Evolutionary conservation across 2,888 invertebrate species (phyloP).

Genomic region (Heteromyza rotundicornis): DNA sequence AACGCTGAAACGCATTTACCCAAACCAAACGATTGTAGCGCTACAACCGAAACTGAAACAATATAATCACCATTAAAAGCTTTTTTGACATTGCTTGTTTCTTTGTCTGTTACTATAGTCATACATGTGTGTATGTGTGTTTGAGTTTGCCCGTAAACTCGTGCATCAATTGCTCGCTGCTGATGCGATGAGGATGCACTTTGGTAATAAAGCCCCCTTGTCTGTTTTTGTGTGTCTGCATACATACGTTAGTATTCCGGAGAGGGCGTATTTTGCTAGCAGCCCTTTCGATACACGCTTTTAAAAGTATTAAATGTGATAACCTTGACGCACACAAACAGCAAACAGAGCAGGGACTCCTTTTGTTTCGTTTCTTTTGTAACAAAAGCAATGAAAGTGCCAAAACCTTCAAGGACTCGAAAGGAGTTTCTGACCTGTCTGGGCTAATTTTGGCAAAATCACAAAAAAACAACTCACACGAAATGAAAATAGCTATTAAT

Average conservation of each 20-base stretch:
- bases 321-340: slow-evolving; percentile 19
- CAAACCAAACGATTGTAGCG: not conserved
- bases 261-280: not conserved
- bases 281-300: slow-evolving; percentile 19
- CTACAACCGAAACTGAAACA: slow-evolving; percentile 35
- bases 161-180: not conserved
- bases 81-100: slow-evolving; percentile 45
- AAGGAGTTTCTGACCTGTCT: too few species aligned
- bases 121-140: slow-evolving; percentile 20
- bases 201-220: slow-evolving; percentile 16
- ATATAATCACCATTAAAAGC: slow-evolving; percentile 56
- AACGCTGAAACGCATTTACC: slow-evolving; percentile 6
- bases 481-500: too few species aligned
- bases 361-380: not conserved
- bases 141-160: not conserved
- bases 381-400: not conserved
- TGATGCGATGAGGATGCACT: slow-evolving; percentile 11
- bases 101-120: slow-evolving; percentile 16
- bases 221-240: not conserved
- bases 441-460: too few species aligned
- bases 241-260: not conserved
- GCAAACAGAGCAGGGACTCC: not conserved
- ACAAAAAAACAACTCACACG: too few species aligned
- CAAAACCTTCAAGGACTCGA: too few species aligned
- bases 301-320: slow-evolving; percentile 26